Conservation (phyloP, 2,113 vertebrate species). For the Microcebus ravelobensis region DNA sequence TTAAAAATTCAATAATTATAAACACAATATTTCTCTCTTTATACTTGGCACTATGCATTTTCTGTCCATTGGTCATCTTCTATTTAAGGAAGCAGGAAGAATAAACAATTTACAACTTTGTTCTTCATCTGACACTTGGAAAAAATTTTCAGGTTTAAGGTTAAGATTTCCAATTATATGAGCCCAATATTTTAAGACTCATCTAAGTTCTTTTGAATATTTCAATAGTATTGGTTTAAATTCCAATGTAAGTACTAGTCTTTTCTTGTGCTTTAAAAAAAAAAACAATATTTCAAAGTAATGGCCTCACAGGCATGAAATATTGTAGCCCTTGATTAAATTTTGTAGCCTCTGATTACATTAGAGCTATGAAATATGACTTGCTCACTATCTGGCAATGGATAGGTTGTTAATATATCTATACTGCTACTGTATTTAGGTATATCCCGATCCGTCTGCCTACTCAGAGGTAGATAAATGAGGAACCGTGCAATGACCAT, state of each 20-base stretch:
- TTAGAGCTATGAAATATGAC: constrained; percentile 52
- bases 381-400: neutral
- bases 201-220: constrained; percentile 12
- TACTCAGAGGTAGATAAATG: neutral
- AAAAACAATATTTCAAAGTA: constrained; percentile 58
- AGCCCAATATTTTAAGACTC: neutral
- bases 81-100: neutral
- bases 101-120: neutral
- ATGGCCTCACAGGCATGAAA: constrained; percentile 56
- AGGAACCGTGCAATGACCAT: neutral
- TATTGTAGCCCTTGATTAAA: constrained; percentile 64
- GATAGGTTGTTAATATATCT: neutral
- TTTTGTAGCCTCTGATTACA: constrained; percentile 60
- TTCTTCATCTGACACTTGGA: neutral
- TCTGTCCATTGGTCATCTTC: fast-evolving
- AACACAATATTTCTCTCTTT: neutral
- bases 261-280: constrained; percentile 51
- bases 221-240: constrained; percentile 50
- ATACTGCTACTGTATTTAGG: neutral
- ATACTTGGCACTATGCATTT: fast-evolving
- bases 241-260: neutral
- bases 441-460: neutral
- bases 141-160: neutral
- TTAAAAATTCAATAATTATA: neutral
- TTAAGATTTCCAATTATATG: neutral